Conservation (phyloP, 2,113 vertebrate genomes). For the Atherinomorus stipes region DNA sequence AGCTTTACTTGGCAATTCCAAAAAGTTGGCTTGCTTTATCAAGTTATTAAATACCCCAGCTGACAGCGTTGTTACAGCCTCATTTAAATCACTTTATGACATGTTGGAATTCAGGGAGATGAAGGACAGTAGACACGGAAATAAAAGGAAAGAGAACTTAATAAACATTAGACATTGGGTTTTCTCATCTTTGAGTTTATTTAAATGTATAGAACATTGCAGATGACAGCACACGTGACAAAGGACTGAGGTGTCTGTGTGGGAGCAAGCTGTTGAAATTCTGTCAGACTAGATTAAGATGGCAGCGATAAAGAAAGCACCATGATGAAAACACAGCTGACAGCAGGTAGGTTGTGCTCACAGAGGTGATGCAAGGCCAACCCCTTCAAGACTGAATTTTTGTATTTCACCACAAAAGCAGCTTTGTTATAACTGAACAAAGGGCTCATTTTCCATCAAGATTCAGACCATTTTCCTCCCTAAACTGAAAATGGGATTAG, state of each 20-base stretch:
- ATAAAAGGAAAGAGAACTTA: not conserved
- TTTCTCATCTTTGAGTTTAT: constrained; percentile 1
- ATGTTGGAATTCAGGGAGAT: not conserved
- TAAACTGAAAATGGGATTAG: not conserved
- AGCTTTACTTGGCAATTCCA: not conserved
- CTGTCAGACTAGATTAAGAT: constrained; percentile 27
- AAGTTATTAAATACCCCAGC: not conserved
- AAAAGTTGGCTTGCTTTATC: not conserved
- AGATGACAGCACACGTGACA: constrained; percentile 6
- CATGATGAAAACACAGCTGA: constrained; percentile 16
- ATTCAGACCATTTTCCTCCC: not conserved
- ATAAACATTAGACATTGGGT: not conserved
- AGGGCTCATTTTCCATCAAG: not conserved
- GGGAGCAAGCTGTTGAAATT: constrained; percentile 11
- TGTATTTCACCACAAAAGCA: constrained; percentile 2
- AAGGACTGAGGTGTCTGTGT: not conserved
- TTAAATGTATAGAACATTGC: not conserved
- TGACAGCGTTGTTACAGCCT: not conserved
- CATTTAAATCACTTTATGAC: not conserved
- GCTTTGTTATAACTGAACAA: not conserved
- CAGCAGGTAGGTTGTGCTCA: not conserved
- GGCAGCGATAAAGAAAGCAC: constrained; percentile 2
- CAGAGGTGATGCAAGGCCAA: constrained; percentile 11
- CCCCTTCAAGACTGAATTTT: constrained; percentile 11
- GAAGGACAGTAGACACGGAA: constrained; percentile 2